phyloP scores from a whole-genome alignment of 2,113 vertebrate genomes.

The Ctenomys sociabilis region DNA sequence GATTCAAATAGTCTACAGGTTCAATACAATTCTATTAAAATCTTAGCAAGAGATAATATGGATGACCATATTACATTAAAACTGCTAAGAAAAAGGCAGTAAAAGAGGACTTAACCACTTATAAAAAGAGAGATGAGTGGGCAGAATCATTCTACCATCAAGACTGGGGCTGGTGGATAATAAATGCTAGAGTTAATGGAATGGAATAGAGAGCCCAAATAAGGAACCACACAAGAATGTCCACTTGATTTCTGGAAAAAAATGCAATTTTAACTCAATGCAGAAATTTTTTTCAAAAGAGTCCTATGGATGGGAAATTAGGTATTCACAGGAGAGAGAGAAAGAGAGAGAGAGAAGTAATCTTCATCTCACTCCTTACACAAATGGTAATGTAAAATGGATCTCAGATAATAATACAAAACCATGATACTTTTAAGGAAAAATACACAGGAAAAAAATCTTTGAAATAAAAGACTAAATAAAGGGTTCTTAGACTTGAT shows the following conservation, averaged over 20 bases:
- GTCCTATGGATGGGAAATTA: neutral
- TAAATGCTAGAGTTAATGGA: neutral
- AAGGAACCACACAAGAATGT: neutral
- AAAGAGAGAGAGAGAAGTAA: neutral
- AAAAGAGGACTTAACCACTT: neutral
- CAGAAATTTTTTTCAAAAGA: neutral
- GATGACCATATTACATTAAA: neutral
- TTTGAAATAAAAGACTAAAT: neutral
- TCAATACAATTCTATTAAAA: neutral
- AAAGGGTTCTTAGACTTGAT: neutral
- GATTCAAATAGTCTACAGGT: neutral
- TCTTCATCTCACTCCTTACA: neutral
- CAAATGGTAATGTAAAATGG: neutral
- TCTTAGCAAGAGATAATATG: neutral
- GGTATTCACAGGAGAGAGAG: neutral
- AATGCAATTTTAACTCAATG: neutral
- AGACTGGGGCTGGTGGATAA: neutral
- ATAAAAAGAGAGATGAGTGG: neutral
- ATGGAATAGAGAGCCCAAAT: neutral
- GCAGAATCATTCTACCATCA: neutral
- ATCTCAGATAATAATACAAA: neutral
- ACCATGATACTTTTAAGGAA: neutral
- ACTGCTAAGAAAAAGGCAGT: neutral
- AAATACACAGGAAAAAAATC: neutral
- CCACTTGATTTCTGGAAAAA: neutral